A percentile compares a stretch with the other conserved stretches of the same genome.
Conservation (phyloP, 2,888 invertebrate genomes). For the Drosophila anomalata region DNA sequence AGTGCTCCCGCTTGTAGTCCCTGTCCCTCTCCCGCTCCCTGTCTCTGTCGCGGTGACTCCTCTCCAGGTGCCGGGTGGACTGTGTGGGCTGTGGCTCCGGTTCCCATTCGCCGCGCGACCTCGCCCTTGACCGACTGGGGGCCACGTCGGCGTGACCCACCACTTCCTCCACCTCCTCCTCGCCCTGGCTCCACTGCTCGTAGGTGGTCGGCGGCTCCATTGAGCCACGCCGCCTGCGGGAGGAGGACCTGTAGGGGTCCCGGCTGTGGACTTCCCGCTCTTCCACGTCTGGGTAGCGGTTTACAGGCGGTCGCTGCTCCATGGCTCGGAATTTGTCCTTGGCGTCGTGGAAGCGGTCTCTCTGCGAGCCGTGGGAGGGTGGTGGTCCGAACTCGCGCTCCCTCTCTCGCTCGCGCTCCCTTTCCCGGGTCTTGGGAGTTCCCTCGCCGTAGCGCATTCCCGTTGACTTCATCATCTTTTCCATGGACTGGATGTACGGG, state of each 20-base stretch:
- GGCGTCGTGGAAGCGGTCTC: slow-evolving; percentile 93
- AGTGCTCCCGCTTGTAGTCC: slow-evolving; percentile 59
- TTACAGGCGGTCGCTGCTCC: slow-evolving; percentile 85
- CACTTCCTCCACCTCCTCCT: slow-evolving; percentile 42
- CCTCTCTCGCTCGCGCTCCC: slow-evolving; percentile 18
- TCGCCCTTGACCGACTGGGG: slow-evolving; percentile 64
- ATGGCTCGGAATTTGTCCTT: slow-evolving; percentile 93
- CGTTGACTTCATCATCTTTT: slow-evolving; percentile 84
- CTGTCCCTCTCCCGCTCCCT: slow-evolving; percentile 54
- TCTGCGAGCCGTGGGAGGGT: slow-evolving; percentile 83
- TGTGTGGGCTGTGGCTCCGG: slow-evolving; percentile 42
- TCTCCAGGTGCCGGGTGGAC: slow-evolving; percentile 30
- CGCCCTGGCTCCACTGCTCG: slow-evolving; percentile 83
- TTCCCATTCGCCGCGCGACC: slow-evolving; percentile 70
- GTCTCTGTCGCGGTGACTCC: not conserved
- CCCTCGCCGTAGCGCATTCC: slow-evolving; percentile 82
- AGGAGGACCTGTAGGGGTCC: slow-evolving; percentile 57
- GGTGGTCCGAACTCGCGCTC: slow-evolving; percentile 18
- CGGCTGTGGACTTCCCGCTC: slow-evolving; percentile 82
- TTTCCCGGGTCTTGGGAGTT: slow-evolving; percentile 19
- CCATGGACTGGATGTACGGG: slow-evolving; percentile 84
- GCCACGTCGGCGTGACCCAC: slow-evolving; percentile 30
- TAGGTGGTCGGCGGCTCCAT: slow-evolving; percentile 71
- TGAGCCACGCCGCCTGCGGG: slow-evolving; percentile 72
- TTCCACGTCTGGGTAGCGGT: slow-evolving; percentile 85